Base-by-base conservation (phyloP, 2,797 vertebrate species). In the Cossypha heuglini region DNA sequence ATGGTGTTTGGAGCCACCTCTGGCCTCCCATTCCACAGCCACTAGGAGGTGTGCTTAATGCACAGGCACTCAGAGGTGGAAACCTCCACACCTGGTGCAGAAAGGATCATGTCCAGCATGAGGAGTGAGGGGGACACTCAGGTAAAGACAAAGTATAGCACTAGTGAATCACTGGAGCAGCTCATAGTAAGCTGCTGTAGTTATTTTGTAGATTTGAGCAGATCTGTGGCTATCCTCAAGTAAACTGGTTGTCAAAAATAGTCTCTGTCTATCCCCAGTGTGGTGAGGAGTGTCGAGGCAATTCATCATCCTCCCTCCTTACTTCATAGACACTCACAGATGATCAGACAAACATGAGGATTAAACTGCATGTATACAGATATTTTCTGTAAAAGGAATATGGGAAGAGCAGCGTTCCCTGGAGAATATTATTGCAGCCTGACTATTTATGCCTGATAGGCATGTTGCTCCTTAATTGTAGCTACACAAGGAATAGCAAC, bases 371-470 rank as follows among this genome's bases (percentile, higher is more conserved):
- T 59, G n/a, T 80, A 24, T 52, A 75, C 33, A 74, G 78, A 64
- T 29, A 45, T 6, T 64, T 86, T 91, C 64, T 81, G 59, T 73
- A 48, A 83, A 93, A 85, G 49, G 48, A 86, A 24, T 63, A 69
- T 42, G 29, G 62, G 69, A 94, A 84, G 83, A 93, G 67, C 45
- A 79, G 13, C 0, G 0, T 86, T 93, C 92, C 71, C 69, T 59
- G 52, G 74, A 79, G 90, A 95, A 57, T 66, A 69, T 29, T 48
- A 78, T 63, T 75, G 37, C 88, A 93, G 92, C 45, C 86, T 91
- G 86, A 84, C 82, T 94, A 84, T 90, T 95, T 94, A 90, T 95
- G 85, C 82, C 86, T 93, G 66, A 91, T 93, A 86, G 77, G 59
- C 86, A 95, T 14, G 59, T 74, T 94, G 52, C 48, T 88, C 51